phyloP scores from a whole-genome alignment of 2,797 vertebrate genomes.

The Lindbergichthys nudifrons region DNA sequence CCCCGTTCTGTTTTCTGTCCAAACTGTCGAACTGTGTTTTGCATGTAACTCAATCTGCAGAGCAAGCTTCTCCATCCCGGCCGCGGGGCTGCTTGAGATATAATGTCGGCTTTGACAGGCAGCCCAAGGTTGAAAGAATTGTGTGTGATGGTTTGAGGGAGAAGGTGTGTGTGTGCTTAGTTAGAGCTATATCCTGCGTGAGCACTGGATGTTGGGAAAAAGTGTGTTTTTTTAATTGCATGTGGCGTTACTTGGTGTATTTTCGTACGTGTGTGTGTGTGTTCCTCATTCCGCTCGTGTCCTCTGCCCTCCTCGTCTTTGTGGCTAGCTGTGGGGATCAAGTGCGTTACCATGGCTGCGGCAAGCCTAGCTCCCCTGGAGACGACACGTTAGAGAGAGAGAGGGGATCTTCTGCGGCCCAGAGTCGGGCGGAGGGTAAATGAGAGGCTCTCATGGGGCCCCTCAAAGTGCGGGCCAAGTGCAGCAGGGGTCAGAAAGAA shows the following conservation, averaged over 20 bases:
- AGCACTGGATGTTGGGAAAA: too few species aligned
- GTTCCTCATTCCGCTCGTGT: slow-evolving; percentile 19
- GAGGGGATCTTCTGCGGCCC: slow-evolving; percentile 56
- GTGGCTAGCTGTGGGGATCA: slow-evolving; percentile 67
- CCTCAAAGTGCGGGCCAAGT: slow-evolving; percentile 51
- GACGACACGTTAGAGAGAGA: slow-evolving; percentile 54
- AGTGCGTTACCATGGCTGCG: slow-evolving; percentile 70
- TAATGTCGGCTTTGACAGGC: slow-evolving; percentile 62
- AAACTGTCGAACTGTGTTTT: slow-evolving; percentile 47
- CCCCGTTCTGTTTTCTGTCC: slow-evolving; percentile 46
- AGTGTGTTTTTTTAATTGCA: background rate
- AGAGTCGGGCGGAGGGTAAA: slow-evolving; percentile 47
- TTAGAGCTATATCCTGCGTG: slow-evolving; percentile 5
- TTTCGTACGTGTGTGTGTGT: background rate
- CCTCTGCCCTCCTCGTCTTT: slow-evolving; percentile 64
- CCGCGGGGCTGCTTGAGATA: slow-evolving; percentile 42
- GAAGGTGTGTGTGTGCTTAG: background rate
- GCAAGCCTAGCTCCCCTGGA: slow-evolving; percentile 64
- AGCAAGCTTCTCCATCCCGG: slow-evolving; percentile 38
- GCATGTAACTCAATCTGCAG: slow-evolving; percentile 57
- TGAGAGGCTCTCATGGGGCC: slow-evolving; percentile 60
- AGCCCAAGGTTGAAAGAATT: slow-evolving; percentile 40
- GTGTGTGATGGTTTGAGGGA: slow-evolving; percentile 22
- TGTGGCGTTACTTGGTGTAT: background rate
- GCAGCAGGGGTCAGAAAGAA: slow-evolving; percentile 43